Conservation (phyloP, 1,140 invertebrate species). For the Galleria mellonella region DNA sequence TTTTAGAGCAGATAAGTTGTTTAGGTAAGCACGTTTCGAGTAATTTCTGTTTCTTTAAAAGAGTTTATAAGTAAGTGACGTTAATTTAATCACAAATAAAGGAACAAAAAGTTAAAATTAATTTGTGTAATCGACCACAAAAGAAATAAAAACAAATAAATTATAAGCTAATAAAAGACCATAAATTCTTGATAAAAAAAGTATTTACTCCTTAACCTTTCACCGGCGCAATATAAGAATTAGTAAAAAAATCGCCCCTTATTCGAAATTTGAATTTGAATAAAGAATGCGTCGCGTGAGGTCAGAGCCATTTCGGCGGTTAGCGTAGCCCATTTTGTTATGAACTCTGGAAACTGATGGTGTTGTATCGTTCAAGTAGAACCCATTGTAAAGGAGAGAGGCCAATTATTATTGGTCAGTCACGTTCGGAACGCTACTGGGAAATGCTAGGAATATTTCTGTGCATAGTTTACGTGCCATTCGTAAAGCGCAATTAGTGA, state of each 20-base stretch:
- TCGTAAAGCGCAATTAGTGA: conserved; percentile 4
- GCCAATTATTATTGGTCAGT: conserved; percentile 2
- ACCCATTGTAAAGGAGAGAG: not conserved
- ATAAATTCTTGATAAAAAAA: conserved; percentile 1
- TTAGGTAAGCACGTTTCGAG: no score
- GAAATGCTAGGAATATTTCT: conserved; percentile 7
- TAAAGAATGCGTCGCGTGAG: conserved; percentile 9
- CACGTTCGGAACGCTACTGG: conserved; percentile 1
- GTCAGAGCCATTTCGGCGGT: conserved; percentile 9
- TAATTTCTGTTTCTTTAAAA: no score
- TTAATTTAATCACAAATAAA: no score
- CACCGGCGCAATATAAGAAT: no score
- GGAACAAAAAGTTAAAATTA: no score
- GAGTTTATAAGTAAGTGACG: no score
- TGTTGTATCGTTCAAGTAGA: not conserved
- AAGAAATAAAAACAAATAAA: not conserved
- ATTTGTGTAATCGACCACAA: no score
- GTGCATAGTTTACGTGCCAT: conserved; percentile 8
- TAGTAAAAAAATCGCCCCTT: not conserved
- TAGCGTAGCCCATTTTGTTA: not conserved
- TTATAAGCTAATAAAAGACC: conserved; percentile 5
- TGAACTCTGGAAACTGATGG: conserved; percentile 1
- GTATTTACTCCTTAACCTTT: no score
- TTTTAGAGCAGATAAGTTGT: not conserved
- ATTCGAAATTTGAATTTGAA: conserved; percentile 12